These are phyloP conservation scores for Yponomeuta malinellus DNA, from an alignment of 2,888 invertebrate genomes.

Conservation along the genomic window DNA sequence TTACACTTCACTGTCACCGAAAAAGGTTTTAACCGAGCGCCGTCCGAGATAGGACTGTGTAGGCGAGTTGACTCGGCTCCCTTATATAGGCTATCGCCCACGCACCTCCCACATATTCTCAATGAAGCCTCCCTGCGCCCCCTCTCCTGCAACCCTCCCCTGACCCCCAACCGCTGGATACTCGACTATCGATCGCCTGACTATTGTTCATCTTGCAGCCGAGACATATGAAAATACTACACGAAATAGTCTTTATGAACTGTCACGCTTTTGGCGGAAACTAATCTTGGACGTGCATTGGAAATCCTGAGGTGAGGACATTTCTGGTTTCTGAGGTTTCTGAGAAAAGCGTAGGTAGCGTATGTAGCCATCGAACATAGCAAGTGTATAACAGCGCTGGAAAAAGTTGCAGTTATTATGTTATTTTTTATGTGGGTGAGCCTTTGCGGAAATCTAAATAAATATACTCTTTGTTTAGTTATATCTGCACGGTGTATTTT, in stretches of 20 bases:
- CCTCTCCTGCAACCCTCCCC: conserved; percentile 30
- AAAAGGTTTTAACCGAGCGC: conserved; percentile 35
- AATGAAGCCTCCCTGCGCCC: conserved; percentile 71
- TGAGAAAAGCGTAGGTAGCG: too few species aligned
- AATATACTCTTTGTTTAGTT: too few species aligned
- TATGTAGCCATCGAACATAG: too few species aligned
- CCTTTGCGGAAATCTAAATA: too few species aligned
- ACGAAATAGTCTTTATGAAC: neutral
- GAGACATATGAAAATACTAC: neutral
- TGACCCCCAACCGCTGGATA: conserved; percentile 29
- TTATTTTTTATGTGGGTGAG: too few species aligned
- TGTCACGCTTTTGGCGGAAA: too few species aligned
- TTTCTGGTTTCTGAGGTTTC: too few species aligned
- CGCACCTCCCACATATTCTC: conserved; percentile 81
- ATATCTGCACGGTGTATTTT: too few species aligned
- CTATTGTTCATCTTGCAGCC: conserved; percentile 56
- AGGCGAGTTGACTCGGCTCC: conserved; percentile 47
- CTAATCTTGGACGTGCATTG: too few species aligned
- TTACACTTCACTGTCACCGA: conserved; percentile 46
- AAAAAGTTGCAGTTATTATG: too few species aligned
- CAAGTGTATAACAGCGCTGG: too few species aligned
- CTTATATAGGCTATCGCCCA: conserved; percentile 68
- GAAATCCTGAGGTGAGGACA: too few species aligned
- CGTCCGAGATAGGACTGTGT: conserved; percentile 58
- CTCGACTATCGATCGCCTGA: conserved; percentile 66